phyloP scores from a whole-genome alignment of 1,140 invertebrate species.

The Lasioglossum baleicum region DNA sequence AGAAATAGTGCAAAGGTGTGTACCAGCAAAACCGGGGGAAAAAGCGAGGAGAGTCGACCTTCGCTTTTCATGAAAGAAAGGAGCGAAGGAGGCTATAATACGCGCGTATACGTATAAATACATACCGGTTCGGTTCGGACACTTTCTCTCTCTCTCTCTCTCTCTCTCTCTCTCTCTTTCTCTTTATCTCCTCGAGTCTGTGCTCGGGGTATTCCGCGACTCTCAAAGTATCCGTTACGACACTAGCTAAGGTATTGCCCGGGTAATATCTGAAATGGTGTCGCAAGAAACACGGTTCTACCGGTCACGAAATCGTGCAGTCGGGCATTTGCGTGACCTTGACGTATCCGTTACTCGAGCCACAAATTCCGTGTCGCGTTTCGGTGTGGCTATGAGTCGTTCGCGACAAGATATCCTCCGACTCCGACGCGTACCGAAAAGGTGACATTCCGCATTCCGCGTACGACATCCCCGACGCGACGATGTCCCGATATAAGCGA shows the following conservation, averaged over 20 bases:
- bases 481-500: neutral
- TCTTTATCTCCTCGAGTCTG: conserved; percentile 20
- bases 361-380: conserved; percentile 37
- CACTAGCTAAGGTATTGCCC: conserved; percentile 41
- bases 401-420: conserved; percentile 39
- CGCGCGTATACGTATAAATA: no score
- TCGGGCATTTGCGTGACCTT: conserved; percentile 23
- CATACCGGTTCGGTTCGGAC: conserved; percentile 47
- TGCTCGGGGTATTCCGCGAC: conserved; percentile 20
- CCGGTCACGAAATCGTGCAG: conserved; percentile 22
- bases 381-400: conserved; percentile 47
- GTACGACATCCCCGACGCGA: neutral
- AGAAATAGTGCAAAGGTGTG: conserved; percentile 47
- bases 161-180: conserved; percentile 48
- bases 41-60: conserved; percentile 45
- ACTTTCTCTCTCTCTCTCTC: conserved; percentile 33
- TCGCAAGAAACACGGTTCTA: conserved; percentile 24
- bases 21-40: conserved; percentile 38
- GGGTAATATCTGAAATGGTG: conserved; percentile 48
- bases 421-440: conserved; percentile 29
- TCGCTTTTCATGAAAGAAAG: conserved; percentile 50
- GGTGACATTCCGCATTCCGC: conserved; percentile 30
- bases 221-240: conserved; percentile 29
- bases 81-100: conserved; percentile 42
- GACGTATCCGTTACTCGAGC: conserved; percentile 33